A percentile compares a stretch with the other conserved stretches of the same genome.
Conservation (phyloP, 2,797 vertebrate genomes). For the Uromys caudimaculatus region DNA sequence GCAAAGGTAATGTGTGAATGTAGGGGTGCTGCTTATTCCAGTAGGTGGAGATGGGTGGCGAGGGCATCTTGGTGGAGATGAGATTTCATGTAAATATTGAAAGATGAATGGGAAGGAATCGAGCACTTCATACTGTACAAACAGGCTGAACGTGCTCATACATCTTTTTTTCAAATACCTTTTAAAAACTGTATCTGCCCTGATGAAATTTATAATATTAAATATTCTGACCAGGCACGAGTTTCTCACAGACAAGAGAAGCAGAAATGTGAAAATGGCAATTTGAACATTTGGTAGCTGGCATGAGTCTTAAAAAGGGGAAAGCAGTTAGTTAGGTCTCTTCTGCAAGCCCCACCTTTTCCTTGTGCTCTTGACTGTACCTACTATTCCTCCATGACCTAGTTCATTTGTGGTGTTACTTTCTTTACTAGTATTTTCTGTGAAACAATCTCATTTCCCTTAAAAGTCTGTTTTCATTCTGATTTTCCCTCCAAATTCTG, state of each 20-base stretch:
- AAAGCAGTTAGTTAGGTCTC: neutral
- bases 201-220: neutral
- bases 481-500: conserved; percentile 19
- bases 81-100: conserved; percentile 15
- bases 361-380: neutral
- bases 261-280: neutral
- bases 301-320: neutral
- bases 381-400: too few relatives aligned
- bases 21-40: neutral
- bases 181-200: neutral
- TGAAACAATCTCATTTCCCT: neutral
- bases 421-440: neutral
- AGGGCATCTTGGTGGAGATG: neutral
- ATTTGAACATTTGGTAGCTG: neutral
- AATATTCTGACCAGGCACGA: neutral
- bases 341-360: neutral
- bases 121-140: neutral
- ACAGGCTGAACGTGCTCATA: neutral
- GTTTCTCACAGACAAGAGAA: conserved; percentile 39
- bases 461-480: neutral
- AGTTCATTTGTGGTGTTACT: neutral
- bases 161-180: conserved; percentile 4
- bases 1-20: neutral
- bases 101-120: neutral
- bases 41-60: neutral